These are phyloP conservation scores for Brienomyrus longianalis DNA, from an alignment of 2,113 vertebrate genomes.

Conservation along the genomic window DNA sequence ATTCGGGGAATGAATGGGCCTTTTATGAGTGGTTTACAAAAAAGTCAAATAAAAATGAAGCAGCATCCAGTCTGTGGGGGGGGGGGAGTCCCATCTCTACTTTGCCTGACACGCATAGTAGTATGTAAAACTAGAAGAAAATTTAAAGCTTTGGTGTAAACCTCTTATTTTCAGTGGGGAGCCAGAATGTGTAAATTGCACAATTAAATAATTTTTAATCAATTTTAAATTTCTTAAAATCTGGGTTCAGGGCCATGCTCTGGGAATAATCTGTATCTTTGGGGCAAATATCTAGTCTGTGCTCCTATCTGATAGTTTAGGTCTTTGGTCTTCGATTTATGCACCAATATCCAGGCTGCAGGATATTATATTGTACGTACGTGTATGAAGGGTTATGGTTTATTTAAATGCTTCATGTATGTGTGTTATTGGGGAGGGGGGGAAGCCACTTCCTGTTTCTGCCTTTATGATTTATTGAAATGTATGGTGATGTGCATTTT, in stretches of 20 bases:
- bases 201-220: background rate
- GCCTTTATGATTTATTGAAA: background rate
- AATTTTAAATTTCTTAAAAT: background rate
- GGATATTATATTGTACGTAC: background rate
- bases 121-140: background rate
- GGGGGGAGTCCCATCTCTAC: background rate
- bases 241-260: background rate
- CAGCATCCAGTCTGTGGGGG: background rate
- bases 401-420: background rate
- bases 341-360: background rate
- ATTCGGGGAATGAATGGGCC: conserved; percentile 15
- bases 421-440: too few species aligned
- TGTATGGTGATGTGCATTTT: background rate
- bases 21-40: background rate
- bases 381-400: background rate
- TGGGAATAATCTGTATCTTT: background rate
- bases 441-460: background rate
- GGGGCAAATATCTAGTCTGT: background rate
- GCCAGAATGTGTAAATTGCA: background rate
- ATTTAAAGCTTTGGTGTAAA: background rate
- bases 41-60: background rate
- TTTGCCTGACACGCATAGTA: background rate
- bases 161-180: background rate
- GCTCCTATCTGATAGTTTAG: background rate
- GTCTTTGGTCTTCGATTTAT: background rate